phyloP scores from a whole-genome alignment of 53 echinoderm and acorn worm genomes.

The Astropecten irregularis region DNA sequence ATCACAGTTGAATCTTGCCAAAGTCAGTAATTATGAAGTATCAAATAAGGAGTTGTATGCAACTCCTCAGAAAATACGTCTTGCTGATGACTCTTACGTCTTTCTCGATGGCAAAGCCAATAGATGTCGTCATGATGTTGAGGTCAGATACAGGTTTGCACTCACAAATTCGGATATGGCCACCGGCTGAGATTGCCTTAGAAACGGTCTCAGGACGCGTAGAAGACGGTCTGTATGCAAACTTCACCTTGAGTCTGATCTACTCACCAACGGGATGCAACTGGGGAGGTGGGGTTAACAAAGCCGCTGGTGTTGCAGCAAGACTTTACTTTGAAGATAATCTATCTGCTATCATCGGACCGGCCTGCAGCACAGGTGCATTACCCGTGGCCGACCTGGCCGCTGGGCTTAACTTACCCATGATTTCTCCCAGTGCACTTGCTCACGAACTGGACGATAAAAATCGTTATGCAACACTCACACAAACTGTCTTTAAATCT shows the following conservation, averaged over 20 bases:
- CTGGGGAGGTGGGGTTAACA: neutral
- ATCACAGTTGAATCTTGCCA: no score
- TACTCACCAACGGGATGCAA: conserved; percentile 16
- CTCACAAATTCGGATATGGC: conserved; percentile 8
- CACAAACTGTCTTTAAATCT: neutral
- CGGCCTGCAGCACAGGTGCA: conserved; percentile 67
- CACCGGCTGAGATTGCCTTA: conserved; percentile 58
- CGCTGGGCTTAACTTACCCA: conserved; percentile 71
- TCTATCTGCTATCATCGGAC: conserved; percentile 70
- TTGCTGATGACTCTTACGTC: neutral
- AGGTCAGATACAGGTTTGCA: neutral
- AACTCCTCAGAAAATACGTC: no score
- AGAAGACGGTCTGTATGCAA: conserved; percentile 44
- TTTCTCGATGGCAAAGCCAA: neutral
- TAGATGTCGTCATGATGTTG: neutral
- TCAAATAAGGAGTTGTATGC: no score
- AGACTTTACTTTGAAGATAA: conserved; percentile 39
- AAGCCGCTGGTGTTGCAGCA: conserved; percentile 26
- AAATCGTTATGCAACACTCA: conserved; percentile 54
- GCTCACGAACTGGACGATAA: conserved; percentile 55
- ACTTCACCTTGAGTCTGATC: conserved; percentile 57
- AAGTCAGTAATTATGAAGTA: no score
- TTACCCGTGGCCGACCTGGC: conserved; percentile 67
- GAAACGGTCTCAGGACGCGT: conserved; percentile 58
- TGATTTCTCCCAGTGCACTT: conserved; percentile 52